Evolutionary conservation across 2,113 vertebrate species (phyloP).

Genomic region (Nannospalax galili): DNA sequence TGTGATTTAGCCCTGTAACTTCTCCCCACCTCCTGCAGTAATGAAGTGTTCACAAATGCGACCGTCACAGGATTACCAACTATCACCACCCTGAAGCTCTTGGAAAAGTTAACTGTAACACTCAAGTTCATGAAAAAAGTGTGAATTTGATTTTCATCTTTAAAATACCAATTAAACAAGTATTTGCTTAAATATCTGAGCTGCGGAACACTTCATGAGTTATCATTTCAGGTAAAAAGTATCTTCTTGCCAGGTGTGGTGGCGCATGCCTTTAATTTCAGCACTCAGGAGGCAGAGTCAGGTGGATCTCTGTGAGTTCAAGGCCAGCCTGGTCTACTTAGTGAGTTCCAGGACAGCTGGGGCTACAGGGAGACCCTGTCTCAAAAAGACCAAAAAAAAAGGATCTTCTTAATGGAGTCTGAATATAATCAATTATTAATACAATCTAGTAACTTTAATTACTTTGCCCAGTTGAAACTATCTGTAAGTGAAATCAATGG

Average conservation of each 20-base stretch:
- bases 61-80: constrained; percentile 31
- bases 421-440: too few species aligned
- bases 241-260: not conserved
- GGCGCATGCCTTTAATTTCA: too few species aligned
- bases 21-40: not conserved
- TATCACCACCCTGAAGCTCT: not conserved
- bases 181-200: constrained; percentile 18
- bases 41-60: not conserved
- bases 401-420: too few species aligned
- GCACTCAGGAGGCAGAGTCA: too few species aligned
- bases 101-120: not conserved
- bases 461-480: constrained; percentile 40
- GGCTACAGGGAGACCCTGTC: too few species aligned
- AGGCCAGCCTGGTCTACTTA: too few species aligned
- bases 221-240: constrained; percentile 20
- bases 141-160: not conserved
- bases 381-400: too few species aligned
- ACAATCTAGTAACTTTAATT: too few species aligned
- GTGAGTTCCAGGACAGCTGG: too few species aligned
- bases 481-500: not conserved
- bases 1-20: not conserved
- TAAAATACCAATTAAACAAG: constrained; percentile 14
- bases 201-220: not conserved
- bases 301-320: too few species aligned
- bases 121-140: constrained; percentile 40